phyloP scores from a whole-genome alignment of 2,888 invertebrate species.

The Campoletis raptor region DNA sequence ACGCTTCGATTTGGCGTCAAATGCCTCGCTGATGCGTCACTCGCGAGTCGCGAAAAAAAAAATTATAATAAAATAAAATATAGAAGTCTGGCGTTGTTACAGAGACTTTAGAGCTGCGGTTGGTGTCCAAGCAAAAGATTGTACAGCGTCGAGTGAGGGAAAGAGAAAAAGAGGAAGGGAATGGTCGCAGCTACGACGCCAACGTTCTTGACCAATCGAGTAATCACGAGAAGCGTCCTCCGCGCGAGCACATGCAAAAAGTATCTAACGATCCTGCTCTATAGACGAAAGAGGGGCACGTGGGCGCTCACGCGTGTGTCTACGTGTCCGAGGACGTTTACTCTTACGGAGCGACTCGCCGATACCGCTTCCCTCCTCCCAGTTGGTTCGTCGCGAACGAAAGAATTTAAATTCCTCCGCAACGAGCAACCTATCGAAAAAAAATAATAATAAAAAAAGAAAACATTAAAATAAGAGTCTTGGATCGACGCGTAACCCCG shows the following conservation, averaged over 20 bases:
- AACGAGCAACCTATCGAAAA: background rate
- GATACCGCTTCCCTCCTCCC: background rate
- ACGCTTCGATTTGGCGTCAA: background rate
- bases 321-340: conserved; percentile 13
- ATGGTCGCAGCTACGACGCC: conserved; percentile 63
- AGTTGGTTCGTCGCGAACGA: background rate
- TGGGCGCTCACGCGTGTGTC: conserved; percentile 50
- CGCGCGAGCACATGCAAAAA: conserved; percentile 66
- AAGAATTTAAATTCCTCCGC: background rate
- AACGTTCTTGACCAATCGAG: conserved; percentile 71
- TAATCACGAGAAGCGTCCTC: conserved; percentile 74
- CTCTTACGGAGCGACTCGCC: background rate
- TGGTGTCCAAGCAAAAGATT: conserved; percentile 19
- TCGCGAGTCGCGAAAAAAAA: background rate
- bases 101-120: background rate
- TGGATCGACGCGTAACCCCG: background rate
- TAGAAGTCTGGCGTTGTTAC: background rate
- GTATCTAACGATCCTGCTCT: conserved; percentile 70
- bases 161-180: conserved; percentile 1
- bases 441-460: background rate
- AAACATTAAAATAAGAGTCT: background rate
- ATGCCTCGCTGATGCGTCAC: conserved; percentile 3
- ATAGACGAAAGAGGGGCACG: conserved; percentile 72
- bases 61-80: background rate
- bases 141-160: conserved; percentile 17